Percentiles rank a stretch among this genome's conserved stretches.
phyloP scores from a whole-genome alignment of 2,797 vertebrate genomes.

The Ptychobarbus kaznakovi region DNA sequence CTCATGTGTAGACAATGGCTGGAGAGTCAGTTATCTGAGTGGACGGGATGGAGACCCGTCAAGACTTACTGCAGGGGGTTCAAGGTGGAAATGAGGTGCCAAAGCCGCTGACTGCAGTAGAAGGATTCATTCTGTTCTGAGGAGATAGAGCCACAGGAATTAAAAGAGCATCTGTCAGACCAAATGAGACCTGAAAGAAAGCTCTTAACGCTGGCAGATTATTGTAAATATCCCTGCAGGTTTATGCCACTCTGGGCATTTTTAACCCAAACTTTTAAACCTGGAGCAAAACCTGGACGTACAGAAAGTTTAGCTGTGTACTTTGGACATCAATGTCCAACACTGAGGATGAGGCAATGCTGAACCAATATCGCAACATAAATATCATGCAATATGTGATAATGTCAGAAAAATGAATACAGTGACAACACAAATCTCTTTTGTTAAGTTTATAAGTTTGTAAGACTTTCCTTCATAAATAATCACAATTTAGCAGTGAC shows the following conservation, averaged over 20 bases:
- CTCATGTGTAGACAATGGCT: constrained; percentile 36
- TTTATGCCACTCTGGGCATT: constrained; percentile 41
- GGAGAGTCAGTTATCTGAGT: constrained; percentile 34
- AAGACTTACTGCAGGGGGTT: constrained; percentile 47
- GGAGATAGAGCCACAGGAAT: constrained; percentile 59
- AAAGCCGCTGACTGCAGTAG: constrained; percentile 53
- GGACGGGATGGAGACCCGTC: constrained; percentile 35
- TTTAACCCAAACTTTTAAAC: constrained; percentile 40
- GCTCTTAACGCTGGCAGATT: constrained; percentile 45
- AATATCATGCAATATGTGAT: background rate
- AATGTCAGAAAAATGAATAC: background rate
- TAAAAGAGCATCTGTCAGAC: constrained; percentile 58
- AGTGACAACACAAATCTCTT: background rate
- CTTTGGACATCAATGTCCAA: background rate
- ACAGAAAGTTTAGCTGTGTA: background rate
- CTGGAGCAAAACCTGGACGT: constrained; percentile 26
- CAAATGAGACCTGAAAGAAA: constrained; percentile 46
- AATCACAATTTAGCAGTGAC: background rate
- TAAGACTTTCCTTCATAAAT: background rate
- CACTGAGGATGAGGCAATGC: background rate
- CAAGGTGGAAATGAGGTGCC: constrained; percentile 57
- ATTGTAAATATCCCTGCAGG: constrained; percentile 41
- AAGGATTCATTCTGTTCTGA: constrained; percentile 49
- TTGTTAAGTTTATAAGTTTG: background rate
- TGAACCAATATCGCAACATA: background rate